A percentile compares a stretch with the other conserved stretches of the same genome.
Conservation (phyloP, 2,797 vertebrate species). For the Lithobates sylvaticus region DNA sequence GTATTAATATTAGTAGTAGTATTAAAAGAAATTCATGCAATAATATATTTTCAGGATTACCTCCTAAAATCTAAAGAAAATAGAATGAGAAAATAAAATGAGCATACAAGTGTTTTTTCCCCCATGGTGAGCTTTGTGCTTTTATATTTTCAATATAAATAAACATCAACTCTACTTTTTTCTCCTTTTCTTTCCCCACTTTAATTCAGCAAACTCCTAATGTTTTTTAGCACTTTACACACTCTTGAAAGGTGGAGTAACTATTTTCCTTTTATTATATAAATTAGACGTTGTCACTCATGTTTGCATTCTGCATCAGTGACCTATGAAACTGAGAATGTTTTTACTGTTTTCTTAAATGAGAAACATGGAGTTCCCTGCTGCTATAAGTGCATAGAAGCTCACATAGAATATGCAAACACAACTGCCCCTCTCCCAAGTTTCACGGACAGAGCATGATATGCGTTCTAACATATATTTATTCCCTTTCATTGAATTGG, state of each 20-base stretch:
- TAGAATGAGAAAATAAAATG: too few relatives aligned
- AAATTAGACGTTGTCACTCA: constrained; percentile 17
- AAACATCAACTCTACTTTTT: too few relatives aligned
- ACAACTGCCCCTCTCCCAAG: neutral
- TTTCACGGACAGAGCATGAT: neutral
- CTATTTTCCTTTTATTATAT: constrained; percentile 65
- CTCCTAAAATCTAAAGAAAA: too few relatives aligned
- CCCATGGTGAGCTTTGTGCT: too few relatives aligned
- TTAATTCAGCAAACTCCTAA: too few relatives aligned
- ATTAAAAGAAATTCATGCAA: too few relatives aligned
- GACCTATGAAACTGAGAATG: constrained; percentile 57
- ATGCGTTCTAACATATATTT: neutral
- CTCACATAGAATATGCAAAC: constrained; percentile 65
- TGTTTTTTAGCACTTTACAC: too few relatives aligned
- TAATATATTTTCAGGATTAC: too few relatives aligned
- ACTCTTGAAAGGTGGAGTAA: neutral
- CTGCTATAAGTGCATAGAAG: constrained; percentile 63
- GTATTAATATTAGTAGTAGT: too few relatives aligned
- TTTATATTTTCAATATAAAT: too few relatives aligned
- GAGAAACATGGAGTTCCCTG: constrained; percentile 65
- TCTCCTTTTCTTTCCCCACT: too few relatives aligned
- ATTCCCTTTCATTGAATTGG: constrained; percentile 4
- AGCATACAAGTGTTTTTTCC: too few relatives aligned
- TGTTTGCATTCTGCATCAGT: neutral
- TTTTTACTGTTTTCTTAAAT: constrained; percentile 63